phyloP scores from a whole-genome alignment of 2,888 invertebrate genomes.

The Chrysomela aeneicollis region DNA sequence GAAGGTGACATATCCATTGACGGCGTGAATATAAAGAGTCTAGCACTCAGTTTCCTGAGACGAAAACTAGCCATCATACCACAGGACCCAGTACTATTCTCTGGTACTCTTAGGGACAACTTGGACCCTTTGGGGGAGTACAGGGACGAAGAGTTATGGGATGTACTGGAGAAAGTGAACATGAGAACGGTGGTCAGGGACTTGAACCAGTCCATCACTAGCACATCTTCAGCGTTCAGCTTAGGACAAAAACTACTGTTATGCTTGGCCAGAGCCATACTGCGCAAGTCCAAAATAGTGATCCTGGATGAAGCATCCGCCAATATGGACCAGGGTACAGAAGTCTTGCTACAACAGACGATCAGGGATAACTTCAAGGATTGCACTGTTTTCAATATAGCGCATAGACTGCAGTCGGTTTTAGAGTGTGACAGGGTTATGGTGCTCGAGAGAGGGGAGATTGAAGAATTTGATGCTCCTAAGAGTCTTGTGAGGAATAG shows the following conservation, averaged over 20 bases:
- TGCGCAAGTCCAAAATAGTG: conserved; percentile 62
- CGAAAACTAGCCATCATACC: conserved; percentile 83
- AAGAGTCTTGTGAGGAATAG: conserved; percentile 64
- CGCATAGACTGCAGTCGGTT: conserved; percentile 61
- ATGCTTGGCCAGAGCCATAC: conserved; percentile 65
- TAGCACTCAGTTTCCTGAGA: conserved; percentile 79
- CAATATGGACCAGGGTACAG: conserved; percentile 64
- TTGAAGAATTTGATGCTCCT: conserved; percentile 50
- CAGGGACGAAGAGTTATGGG: conserved; percentile 81
- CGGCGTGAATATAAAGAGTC: conserved; percentile 70
- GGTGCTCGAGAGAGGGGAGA: conserved; percentile 63
- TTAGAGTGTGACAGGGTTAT: conserved; percentile 63
- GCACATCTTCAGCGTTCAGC: conserved; percentile 57
- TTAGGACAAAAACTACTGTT: conserved; percentile 66
- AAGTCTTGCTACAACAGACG: conserved; percentile 63
- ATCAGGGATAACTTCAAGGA: conserved; percentile 63
- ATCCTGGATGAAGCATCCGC: conserved; percentile 67
- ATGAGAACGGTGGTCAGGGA: conserved; percentile 73
- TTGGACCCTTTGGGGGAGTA: conserved; percentile 86
- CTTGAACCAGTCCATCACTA: conserved; percentile 60
- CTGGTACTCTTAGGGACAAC: conserved; percentile 85
- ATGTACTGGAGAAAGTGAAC: conserved; percentile 74
- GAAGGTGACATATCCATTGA: conserved; percentile 84
- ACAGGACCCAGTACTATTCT: conserved; percentile 85
- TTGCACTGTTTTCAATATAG: conserved; percentile 65